Evolutionary conservation across 2,113 vertebrate genomes (phyloP), one percentile per base, ranked within the genome.

Genomic region (Naja naja): DNA sequence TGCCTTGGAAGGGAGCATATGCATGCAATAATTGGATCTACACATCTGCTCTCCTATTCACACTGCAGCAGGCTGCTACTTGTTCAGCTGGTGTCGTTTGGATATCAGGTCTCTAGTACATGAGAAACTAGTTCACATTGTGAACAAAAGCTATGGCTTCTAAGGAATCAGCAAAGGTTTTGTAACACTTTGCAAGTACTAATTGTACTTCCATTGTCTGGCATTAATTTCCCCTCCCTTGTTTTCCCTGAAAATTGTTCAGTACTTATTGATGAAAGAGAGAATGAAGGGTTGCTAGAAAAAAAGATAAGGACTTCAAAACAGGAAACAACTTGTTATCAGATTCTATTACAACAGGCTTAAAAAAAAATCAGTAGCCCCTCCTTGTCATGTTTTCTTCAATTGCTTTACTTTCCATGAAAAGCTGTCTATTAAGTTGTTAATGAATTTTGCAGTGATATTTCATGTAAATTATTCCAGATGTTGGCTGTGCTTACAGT

Each of bases 391-490:
- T 12, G n/a, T 87, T 92, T 93, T 47, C 25, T 93, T 69, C 18
- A 64, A 8, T 93, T 23, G 94, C 86, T 86, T 94, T 92, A 56
- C 14, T 93, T 14, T 60, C 7, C 12, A 88, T 53, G 86, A 93
- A 95, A 93, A 94, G 18, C 64, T 89, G 39, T 27, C 90, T 89
- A 34, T 92, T 94, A 52, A 52, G 22, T 25, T 27, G 49, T 87
- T 93, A 56, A 49, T 90, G 52, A 11, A 94, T 92, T 91, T 91
- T 87, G 56, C 69, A 54, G 85, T 90, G 53, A 74, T 91, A 69
- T 87, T n/a, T 93, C 20, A 7, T 56, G 94, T 93, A 95, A 69
- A 1, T 92, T 93, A 91, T 92, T 92, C 60, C 85, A 88, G 88
- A 53, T 69, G 10, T 27, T 93, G 89, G 18, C n/a, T 90, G 39